These are phyloP conservation scores for Gryllus longicercus DNA, from an alignment of 2,888 invertebrate species.

Conservation along the genomic window DNA sequence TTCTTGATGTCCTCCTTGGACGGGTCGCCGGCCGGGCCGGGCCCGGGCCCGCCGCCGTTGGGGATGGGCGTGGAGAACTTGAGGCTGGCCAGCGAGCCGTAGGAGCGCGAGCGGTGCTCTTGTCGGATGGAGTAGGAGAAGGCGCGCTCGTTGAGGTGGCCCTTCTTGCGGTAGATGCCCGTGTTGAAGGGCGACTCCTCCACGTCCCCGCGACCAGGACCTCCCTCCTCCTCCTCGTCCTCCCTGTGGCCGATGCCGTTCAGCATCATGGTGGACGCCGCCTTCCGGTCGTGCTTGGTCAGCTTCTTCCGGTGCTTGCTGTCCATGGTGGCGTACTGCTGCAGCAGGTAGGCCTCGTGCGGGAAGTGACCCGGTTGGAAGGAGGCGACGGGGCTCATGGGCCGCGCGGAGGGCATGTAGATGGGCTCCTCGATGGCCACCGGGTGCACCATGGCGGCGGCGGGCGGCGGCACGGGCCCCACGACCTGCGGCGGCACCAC, in stretches of 20 bases:
- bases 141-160: conserved; percentile 87
- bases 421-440: conserved; percentile 51
- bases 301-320: conserved; percentile 41
- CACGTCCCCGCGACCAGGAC: conserved; percentile 40
- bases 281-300: conserved; percentile 37
- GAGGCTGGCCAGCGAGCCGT: conserved; percentile 85
- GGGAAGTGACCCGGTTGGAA: conserved; percentile 61
- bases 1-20: conserved; percentile 56
- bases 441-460: conserved; percentile 47
- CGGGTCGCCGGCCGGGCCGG: conserved; percentile 38
- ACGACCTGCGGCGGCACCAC: conserved; percentile 47
- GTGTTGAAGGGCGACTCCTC: conserved; percentile 65
- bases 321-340: conserved; percentile 55
- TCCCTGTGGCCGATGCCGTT: conserved; percentile 40
- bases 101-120: conserved; percentile 88
- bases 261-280: conserved; percentile 37
- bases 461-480: conserved; percentile 47
- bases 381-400: conserved; percentile 57
- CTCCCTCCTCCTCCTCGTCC: conserved; percentile 45
- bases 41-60: conserved; percentile 41
- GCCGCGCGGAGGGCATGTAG: conserved; percentile 56
- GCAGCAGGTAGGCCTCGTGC: conserved; percentile 57
- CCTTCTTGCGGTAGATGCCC: conserved; percentile 86
- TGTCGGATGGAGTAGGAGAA: conserved; percentile 92
- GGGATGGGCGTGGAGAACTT: conserved; percentile 69